phyloP scores from a whole-genome alignment of 2,797 vertebrate species.

The Naso thynnoides region DNA sequence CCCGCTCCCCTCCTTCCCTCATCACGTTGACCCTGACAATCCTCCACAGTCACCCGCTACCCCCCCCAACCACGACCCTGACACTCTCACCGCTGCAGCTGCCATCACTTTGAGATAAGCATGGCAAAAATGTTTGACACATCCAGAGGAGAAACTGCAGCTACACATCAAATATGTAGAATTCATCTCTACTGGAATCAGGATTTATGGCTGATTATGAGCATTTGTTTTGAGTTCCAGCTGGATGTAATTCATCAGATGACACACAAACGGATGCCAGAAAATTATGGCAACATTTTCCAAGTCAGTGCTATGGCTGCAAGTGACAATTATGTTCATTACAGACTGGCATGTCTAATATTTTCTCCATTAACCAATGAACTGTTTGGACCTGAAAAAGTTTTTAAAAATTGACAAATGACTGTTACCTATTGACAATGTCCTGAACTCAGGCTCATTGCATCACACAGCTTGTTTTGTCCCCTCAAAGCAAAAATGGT shows the following conservation, averaged over 20 bases:
- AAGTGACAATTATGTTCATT: background rate
- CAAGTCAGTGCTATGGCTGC: background rate
- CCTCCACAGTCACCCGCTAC: constrained; percentile 61
- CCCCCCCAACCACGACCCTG: constrained; percentile 13
- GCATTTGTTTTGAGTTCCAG: background rate
- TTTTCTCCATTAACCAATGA: background rate
- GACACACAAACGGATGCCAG: background rate
- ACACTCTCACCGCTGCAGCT: constrained; percentile 69
- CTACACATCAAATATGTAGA: background rate
- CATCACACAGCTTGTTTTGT: background rate
- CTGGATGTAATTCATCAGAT: constrained; percentile 1
- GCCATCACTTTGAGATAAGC: constrained; percentile 59
- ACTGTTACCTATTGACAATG: background rate
- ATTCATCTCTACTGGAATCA: background rate
- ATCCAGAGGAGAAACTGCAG: background rate
- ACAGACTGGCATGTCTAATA: background rate
- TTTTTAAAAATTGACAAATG: background rate
- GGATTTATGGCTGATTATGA: background rate
- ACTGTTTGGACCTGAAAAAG: background rate
- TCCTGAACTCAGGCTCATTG: background rate
- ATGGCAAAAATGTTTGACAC: too few species aligned
- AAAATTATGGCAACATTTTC: background rate
- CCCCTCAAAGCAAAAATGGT: too few species aligned
- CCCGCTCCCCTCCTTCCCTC: constrained; percentile 41
- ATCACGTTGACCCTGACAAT: constrained; percentile 72